These are phyloP conservation scores for Clangula hyemalis DNA, from an alignment of 2,797 vertebrate species.

Conservation along the genomic window DNA sequence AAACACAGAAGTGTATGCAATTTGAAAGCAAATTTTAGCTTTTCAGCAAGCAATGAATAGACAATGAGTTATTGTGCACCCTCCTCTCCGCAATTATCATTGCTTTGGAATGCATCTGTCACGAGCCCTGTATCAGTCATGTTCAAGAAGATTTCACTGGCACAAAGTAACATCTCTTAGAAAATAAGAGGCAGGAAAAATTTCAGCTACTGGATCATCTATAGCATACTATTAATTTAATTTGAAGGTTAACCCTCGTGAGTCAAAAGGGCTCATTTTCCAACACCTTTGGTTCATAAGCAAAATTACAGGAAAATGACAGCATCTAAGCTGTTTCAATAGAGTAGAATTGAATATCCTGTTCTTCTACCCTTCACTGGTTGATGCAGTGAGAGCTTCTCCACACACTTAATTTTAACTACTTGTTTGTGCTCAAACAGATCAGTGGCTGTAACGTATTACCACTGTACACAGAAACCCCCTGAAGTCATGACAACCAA, in stretches of 20 bases:
- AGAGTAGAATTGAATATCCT: background rate
- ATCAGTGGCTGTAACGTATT: background rate
- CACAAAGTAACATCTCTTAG: background rate
- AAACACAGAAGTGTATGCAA: fast-evolving
- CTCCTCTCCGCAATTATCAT: background rate
- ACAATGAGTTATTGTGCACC: background rate
- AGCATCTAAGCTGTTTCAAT: background rate
- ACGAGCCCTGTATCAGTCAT: background rate
- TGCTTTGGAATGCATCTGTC: background rate
- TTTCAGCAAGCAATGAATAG: background rate
- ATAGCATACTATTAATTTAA: fast-evolving
- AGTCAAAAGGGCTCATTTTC: background rate
- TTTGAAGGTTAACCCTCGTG: background rate
- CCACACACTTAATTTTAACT: background rate
- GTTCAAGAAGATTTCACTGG: background rate
- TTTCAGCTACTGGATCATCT: fast-evolving
- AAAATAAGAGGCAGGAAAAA: background rate
- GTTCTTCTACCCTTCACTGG: background rate
- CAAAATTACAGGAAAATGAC: background rate
- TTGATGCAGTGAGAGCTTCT: background rate
- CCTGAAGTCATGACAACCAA: background rate
- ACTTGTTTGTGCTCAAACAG: background rate
- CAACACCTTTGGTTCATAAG: background rate
- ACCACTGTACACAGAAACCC: background rate
- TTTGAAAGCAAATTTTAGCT: background rate